Percentiles rank a stretch among this genome's conserved stretches.
Evolutionary conservation across 2,888 invertebrate genomes (phyloP).

Genomic region (Zaprionus lineosus): DNA sequence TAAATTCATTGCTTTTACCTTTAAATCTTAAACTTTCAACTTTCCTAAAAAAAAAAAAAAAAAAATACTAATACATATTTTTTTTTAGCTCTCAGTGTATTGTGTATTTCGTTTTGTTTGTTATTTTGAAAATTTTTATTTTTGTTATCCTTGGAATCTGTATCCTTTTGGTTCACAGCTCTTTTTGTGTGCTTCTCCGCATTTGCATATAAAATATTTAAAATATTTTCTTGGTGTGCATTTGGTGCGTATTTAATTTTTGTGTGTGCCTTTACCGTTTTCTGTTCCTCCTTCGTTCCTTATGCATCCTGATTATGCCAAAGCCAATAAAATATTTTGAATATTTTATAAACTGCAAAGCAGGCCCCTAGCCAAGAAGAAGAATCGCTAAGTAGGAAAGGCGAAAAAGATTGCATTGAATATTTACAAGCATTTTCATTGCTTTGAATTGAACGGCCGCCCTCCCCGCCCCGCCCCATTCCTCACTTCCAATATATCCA

Average conservation of each 20-base stretch:
- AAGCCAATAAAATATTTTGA: conserved; percentile 67
- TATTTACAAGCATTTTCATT: conserved; percentile 81
- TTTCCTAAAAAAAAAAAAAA: no score
- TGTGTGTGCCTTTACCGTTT: conserved; percentile 5
- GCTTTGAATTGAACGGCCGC: conserved; percentile 74
- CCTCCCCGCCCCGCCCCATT: neutral
- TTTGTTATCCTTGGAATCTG: conserved; percentile 17
- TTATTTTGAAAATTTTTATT: conserved; percentile 22
- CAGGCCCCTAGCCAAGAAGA: conserved; percentile 44
- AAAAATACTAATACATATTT: no score
- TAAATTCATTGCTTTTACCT: conserved; percentile 71
- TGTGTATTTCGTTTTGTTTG: conserved; percentile 7
- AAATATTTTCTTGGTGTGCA: conserved; percentile 61
- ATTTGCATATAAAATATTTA: conserved; percentile 74
- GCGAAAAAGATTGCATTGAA: conserved; percentile 63
- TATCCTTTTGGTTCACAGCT: conserved; percentile 5
- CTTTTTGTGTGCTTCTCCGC: conserved; percentile 35
- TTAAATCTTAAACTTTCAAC: neutral
- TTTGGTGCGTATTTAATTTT: conserved; percentile 35
- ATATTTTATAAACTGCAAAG: conserved; percentile 71
- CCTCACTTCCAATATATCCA: no score
- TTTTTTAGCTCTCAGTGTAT: no score
- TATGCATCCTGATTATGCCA: conserved; percentile 43
- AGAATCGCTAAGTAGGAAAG: conserved; percentile 4
- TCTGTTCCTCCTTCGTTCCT: neutral